A percentile compares a stretch with the other conserved stretches of the same genome.
These are phyloP conservation scores for Gymnorhina tibicen DNA, from an alignment of 2,113 vertebrate species.

Conservation along the genomic window DNA sequence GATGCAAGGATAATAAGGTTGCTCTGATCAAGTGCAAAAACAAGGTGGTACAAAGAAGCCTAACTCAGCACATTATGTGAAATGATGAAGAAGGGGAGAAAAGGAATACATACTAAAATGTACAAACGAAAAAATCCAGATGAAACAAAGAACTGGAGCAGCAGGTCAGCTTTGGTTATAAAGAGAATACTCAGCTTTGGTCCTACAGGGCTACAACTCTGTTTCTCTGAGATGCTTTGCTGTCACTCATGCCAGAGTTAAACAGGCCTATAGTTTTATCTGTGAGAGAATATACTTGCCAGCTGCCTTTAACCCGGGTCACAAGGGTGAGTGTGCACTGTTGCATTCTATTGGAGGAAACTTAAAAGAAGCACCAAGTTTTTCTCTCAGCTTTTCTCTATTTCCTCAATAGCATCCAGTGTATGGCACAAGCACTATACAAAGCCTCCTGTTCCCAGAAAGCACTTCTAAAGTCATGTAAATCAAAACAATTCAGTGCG, in stretches of 20 bases:
- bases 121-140: background rate
- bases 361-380: background rate
- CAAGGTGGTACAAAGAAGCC: background rate
- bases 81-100: background rate
- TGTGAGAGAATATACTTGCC: background rate
- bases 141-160: background rate
- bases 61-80: background rate
- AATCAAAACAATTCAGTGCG: background rate
- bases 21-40: background rate
- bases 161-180: background rate
- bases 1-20: background rate
- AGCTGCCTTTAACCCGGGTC: background rate
- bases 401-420: background rate
- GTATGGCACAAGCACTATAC: background rate
- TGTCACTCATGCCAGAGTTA: background rate
- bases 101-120: background rate
- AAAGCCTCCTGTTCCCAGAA: background rate
- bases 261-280: background rate
- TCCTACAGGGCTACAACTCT: background rate
- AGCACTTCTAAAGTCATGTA: background rate
- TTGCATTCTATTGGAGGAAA: background rate
- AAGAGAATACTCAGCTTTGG: background rate
- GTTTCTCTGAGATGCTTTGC: background rate
- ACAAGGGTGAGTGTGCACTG: background rate
- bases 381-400: background rate